Percentiles rank a stretch among this genome's conserved stretches.
phyloP scores from a whole-genome alignment of 2,113 vertebrate species.

The Oreocharis arfaki region DNA sequence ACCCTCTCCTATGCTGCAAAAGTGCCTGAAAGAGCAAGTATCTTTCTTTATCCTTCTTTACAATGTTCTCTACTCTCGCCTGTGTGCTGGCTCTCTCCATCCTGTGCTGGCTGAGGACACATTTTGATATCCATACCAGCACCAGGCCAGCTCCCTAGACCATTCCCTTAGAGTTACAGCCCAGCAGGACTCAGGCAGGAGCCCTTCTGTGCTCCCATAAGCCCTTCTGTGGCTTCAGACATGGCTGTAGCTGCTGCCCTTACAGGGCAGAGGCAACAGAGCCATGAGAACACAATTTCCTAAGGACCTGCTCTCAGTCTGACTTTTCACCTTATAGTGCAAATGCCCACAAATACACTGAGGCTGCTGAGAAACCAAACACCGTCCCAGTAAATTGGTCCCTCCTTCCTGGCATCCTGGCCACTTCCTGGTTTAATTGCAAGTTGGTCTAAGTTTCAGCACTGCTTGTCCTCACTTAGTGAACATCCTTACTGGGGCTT shows the following conservation, averaged over 20 bases:
- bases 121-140: neutral
- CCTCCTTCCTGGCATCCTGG: neutral
- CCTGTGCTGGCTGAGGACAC: neutral
- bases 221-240: neutral
- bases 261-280: neutral
- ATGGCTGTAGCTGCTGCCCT: neutral
- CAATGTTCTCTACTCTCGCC: neutral
- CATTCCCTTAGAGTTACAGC: neutral
- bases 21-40: neutral
- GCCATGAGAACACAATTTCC: neutral
- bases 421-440: conserved; percentile 6
- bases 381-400: neutral
- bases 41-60: neutral
- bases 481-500: neutral
- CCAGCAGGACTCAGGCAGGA: neutral
- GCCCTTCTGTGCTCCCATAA: neutral
- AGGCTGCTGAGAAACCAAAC: neutral
- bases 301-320: neutral
- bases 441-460: neutral
- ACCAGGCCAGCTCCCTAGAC: neutral
- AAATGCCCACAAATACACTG: neutral
- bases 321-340: neutral
- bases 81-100: neutral
- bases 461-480: neutral
- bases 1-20: neutral